Conservation (phyloP, 1,140 invertebrate genomes). For the Calliopsis andreniformis region DNA sequence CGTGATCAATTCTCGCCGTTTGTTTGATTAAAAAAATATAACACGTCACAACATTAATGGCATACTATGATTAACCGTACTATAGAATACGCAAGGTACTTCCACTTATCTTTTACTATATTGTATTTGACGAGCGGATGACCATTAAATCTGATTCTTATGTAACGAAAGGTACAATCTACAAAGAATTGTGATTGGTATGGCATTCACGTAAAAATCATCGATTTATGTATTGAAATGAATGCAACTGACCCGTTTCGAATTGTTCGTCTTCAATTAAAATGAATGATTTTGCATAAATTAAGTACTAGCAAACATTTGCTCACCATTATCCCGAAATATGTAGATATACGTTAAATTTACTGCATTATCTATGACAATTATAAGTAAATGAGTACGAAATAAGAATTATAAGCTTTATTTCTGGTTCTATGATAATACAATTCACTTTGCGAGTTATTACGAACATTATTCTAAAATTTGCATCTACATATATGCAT, state of each 20-base stretch:
- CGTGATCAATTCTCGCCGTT: conserved; percentile 44
- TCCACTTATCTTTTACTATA: conserved; percentile 22
- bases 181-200: conserved; percentile 1
- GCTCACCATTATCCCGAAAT: no score
- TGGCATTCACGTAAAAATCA: not conserved
- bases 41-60: conserved; percentile 80
- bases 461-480: no score
- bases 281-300: no score
- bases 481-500: no score
- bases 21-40: conserved; percentile 71
- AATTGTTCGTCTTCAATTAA: not conserved
- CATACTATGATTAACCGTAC: conserved; percentile 62
- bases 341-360: no score
- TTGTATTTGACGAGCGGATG: no score
- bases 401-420: no score
- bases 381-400: no score
- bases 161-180: conserved; percentile 30
- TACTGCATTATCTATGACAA: no score
- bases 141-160: conserved; percentile 22
- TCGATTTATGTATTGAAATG: not conserved
- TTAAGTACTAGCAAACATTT: no score
- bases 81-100: conserved; percentile 37
- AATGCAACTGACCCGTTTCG: not conserved
- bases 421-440: no score
- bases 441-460: no score